These are phyloP conservation scores for Neelides folsomi DNA, from an alignment of 2,888 invertebrate species.

Conservation along the genomic window DNA sequence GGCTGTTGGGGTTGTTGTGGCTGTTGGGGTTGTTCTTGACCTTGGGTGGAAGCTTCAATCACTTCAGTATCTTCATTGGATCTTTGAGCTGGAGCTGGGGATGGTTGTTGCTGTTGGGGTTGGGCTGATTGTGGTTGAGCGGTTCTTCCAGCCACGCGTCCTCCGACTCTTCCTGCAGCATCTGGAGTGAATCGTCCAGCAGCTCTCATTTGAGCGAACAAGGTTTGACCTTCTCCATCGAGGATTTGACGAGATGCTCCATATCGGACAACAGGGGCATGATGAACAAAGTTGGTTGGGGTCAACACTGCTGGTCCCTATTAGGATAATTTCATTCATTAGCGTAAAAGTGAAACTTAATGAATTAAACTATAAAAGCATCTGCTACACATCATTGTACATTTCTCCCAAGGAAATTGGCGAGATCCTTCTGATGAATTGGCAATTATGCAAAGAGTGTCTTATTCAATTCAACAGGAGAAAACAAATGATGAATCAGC, in stretches of 20 bases:
- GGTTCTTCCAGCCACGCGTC: slow-evolving; percentile 9
- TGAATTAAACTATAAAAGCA: slow-evolving; percentile 1
- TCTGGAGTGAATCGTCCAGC: slow-evolving; percentile 3
- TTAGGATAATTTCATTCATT: background rate
- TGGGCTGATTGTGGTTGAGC: slow-evolving; percentile 13
- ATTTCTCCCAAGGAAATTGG: background rate
- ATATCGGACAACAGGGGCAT: slow-evolving; percentile 32
- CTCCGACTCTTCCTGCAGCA: slow-evolving; percentile 21
- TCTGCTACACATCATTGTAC: background rate
- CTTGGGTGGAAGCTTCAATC: slow-evolving; percentile 12
- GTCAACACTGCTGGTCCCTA: slow-evolving; percentile 40
- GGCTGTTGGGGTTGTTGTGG: slow-evolving; percentile 14
- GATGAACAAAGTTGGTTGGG: slow-evolving; percentile 32
- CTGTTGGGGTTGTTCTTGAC: slow-evolving; percentile 12
- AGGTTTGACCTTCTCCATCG: slow-evolving; percentile 28
- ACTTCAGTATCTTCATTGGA: slow-evolving; percentile 15
- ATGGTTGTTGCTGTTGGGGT: slow-evolving; percentile 20
- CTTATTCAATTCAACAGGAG: too few species aligned
- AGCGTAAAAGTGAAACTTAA: slow-evolving; percentile 8
- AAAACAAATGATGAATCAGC: too few species aligned
- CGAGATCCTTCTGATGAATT: too few species aligned
- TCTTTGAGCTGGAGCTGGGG: slow-evolving; percentile 7
- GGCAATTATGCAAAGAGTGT: too few species aligned
- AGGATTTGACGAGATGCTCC: slow-evolving; percentile 29
- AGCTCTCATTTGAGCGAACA: slow-evolving; percentile 22